Percentiles rank a stretch among this genome's conserved stretches.
phyloP scores from a whole-genome alignment of 2,797 vertebrate species.

The Halcyon leucocephala region DNA sequence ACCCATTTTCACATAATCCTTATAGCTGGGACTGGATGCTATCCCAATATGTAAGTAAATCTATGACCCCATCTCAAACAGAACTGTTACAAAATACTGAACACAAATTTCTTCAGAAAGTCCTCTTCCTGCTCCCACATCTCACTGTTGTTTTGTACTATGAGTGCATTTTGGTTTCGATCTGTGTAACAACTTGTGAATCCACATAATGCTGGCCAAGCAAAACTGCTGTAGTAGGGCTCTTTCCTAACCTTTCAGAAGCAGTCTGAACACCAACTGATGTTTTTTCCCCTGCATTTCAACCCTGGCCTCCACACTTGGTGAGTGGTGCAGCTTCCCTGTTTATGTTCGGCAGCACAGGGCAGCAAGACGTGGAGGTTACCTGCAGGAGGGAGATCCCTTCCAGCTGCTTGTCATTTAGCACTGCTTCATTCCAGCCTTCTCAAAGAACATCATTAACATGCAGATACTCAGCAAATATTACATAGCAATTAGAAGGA shows the following conservation, averaged over 20 bases:
- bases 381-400: neutral
- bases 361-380: rapidly evolving
- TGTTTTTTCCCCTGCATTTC: neutral
- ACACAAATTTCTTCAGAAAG: neutral
- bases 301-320: neutral
- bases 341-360: rapidly evolving
- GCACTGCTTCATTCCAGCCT: neutral
- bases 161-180: neutral
- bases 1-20: neutral
- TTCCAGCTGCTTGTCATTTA: neutral
- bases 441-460: neutral
- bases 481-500: neutral
- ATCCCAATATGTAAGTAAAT: neutral
- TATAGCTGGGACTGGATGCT: neutral
- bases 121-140: neutral
- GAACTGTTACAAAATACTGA: neutral
- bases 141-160: neutral
- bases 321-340: neutral
- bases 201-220: rapidly evolving
- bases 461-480: neutral
- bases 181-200: neutral
- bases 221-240: neutral
- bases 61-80: neutral
- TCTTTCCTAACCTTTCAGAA: neutral
- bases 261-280: rapidly evolving